Conservation (phyloP, 2,797 vertebrate species). For the Darevskia nairensis region DNA sequence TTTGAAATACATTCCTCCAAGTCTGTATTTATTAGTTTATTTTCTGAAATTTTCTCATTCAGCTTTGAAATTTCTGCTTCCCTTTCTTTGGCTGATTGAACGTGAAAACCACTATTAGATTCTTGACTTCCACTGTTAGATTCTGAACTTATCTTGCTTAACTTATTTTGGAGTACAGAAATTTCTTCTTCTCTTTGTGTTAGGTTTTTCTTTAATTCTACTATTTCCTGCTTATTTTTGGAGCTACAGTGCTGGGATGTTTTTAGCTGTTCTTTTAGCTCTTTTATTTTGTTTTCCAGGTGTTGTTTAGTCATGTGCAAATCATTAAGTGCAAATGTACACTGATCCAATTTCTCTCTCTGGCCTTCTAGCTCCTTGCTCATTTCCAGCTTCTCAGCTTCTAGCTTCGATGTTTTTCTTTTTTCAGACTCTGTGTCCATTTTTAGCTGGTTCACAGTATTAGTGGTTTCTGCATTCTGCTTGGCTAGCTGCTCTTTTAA, state of each 20-base stretch:
- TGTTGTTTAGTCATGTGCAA: conserved; percentile 87
- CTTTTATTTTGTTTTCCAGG: conserved; percentile 82
- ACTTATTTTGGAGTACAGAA: conserved; percentile 68
- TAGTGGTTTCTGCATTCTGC: conserved; percentile 83
- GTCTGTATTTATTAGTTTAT: conserved; percentile 80
- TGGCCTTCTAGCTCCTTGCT: conserved; percentile 82
- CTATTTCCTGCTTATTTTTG: conserved; percentile 78
- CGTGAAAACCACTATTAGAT: conserved; percentile 49
- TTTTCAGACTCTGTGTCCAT: conserved; percentile 80
- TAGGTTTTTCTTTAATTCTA: conserved; percentile 79
- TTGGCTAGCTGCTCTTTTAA: conserved; percentile 90
- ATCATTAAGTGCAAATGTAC: conserved; percentile 86
- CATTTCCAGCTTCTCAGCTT: conserved; percentile 79
- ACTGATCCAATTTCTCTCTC: conserved; percentile 85
- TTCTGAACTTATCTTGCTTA: conserved; percentile 68
- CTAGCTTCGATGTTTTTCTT: conserved; percentile 72
- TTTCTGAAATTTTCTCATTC: conserved; percentile 80
- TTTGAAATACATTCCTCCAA: conserved; percentile 84
- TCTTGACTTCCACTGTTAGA: conserved; percentile 54
- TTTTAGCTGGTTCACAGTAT: conserved; percentile 75
- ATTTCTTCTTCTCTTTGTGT: conserved; percentile 83
- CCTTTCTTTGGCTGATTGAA: conserved; percentile 73
- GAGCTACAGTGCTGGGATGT: conserved; percentile 78
- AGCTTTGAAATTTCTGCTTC: conserved; percentile 83
- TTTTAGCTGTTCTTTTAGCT: conserved; percentile 84